Evolutionary conservation across 2,888 invertebrate species (phyloP).

Genomic region (Nipponacmea schrenckii): DNA sequence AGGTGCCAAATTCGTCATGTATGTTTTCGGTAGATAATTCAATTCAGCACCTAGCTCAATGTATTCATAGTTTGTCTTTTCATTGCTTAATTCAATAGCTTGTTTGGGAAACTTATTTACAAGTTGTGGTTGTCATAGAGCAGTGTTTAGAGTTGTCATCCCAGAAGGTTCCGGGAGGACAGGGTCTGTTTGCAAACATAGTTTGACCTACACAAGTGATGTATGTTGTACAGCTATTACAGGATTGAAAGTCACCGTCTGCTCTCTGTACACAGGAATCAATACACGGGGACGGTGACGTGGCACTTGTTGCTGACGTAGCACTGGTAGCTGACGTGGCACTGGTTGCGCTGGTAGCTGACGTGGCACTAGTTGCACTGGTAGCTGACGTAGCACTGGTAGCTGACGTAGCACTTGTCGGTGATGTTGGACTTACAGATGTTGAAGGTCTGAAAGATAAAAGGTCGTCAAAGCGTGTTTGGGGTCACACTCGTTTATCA

Average conservation of each 20-base stretch:
- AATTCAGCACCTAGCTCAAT: too few species aligned
- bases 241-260: background rate
- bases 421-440: too few species aligned
- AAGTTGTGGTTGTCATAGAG: background rate
- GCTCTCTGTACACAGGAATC: background rate
- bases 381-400: background rate
- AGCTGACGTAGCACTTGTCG: background rate
- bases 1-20: too few species aligned
- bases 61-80: too few species aligned
- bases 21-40: too few species aligned
- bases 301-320: background rate
- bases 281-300: background rate
- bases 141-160: background rate
- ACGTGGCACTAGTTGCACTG: background rate
- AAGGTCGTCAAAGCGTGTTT: too few species aligned
- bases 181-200: background rate
- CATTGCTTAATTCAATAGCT: too few species aligned
- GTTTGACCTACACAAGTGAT: background rate
- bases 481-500: too few species aligned
- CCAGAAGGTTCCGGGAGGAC: background rate
- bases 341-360: background rate
- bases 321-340: background rate
- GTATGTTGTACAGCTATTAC: background rate
- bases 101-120: background rate
- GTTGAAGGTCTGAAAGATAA: too few species aligned